Evolutionary conservation across 2,797 vertebrate genomes (phyloP).

Genomic region (Limosa lapponica): DNA sequence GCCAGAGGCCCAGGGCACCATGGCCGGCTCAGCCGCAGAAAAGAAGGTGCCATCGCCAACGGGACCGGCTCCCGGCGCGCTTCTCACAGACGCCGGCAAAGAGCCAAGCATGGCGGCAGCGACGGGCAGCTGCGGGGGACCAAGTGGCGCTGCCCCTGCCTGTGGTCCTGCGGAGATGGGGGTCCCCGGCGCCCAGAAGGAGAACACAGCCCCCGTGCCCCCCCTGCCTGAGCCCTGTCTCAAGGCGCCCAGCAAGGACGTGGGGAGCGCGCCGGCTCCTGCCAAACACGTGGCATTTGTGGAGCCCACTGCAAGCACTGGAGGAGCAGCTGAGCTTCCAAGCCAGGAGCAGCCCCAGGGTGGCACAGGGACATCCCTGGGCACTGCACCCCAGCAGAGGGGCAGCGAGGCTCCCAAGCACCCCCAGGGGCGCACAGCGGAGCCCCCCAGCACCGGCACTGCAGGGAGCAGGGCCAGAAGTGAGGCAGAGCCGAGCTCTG

Average conservation of each 20-base stretch:
- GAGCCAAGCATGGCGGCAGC: not conserved
- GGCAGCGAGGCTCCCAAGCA: not conserved
- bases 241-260: conserved; percentile 3
- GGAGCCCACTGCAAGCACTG: not conserved
- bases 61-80: not conserved
- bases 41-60: conserved; percentile 35
- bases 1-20: conserved; percentile 16
- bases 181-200: not conserved
- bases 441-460: not conserved
- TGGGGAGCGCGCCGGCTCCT: fast-evolving
- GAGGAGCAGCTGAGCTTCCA: not conserved
- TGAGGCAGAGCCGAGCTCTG: not conserved
- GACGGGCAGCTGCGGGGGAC: not conserved
- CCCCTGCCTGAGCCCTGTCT: not conserved
- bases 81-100: not conserved
- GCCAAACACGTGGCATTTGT: conserved; percentile 31
- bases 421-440: not conserved
- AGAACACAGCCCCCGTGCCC: not conserved
- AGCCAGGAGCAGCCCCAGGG: not conserved
- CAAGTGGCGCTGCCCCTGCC: not conserved
- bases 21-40: not conserved
- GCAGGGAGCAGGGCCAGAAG: fast-evolving
- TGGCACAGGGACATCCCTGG: not conserved
- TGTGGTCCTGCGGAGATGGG: not conserved
- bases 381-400: not conserved